These are phyloP conservation scores for Caranx ignobilis DNA, from an alignment of 2,113 vertebrate genomes.

Conservation along the genomic window DNA sequence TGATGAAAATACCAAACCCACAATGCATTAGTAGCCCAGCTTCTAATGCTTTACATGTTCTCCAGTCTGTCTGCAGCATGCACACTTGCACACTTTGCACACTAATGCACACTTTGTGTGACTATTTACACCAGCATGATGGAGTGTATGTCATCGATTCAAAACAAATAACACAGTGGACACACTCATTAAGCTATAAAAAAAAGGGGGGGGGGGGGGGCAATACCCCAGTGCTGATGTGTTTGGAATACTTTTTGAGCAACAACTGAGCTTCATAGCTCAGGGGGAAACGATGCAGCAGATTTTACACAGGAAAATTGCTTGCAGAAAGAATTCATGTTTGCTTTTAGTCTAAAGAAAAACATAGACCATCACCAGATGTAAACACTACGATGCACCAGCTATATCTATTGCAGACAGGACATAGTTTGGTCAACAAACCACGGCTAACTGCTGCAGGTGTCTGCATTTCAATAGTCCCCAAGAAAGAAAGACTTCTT, in stretches of 20 bases:
- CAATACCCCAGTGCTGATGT: not conserved
- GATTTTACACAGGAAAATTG: not conserved
- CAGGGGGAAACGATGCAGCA: too few species aligned
- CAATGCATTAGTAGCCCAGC: not conserved
- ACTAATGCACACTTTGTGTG: not conserved
- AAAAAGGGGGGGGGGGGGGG: too few species aligned
- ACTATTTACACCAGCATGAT: not conserved
- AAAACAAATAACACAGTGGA: not conserved
- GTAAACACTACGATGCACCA: not conserved
- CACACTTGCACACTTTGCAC: too few species aligned
- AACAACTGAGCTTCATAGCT: not conserved
- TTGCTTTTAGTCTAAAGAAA: not conserved
- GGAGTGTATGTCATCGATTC: not conserved
- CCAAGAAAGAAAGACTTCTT: not conserved
- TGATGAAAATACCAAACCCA: not conserved
- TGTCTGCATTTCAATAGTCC: slow-evolving; percentile 2
- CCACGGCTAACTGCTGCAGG: slow-evolving; percentile 33
- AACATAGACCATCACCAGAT: not conserved
- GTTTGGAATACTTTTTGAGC: not conserved
- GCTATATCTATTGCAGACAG: not conserved
- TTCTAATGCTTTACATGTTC: too few species aligned
- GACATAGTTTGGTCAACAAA: not conserved
- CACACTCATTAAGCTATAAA: too few species aligned
- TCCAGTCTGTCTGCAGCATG: too few species aligned
- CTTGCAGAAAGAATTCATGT: not conserved